A percentile compares a stretch with the other conserved stretches of the same genome.
These are phyloP conservation scores for Euura lappo DNA, from an alignment of 1,140 invertebrate genomes.

Conservation along the genomic window DNA sequence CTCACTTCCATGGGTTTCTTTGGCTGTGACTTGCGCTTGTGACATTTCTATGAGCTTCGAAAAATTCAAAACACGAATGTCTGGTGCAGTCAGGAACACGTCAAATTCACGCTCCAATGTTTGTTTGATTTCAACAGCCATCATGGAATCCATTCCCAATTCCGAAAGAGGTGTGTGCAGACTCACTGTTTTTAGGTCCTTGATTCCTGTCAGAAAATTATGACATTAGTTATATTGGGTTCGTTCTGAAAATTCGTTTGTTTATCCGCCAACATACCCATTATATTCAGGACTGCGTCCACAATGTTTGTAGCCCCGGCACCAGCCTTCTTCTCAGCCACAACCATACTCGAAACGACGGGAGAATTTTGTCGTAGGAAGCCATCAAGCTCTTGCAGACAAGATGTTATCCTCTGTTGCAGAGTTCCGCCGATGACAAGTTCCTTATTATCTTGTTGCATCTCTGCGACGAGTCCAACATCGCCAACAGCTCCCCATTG, in stretches of 20 bases:
- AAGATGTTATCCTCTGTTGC: conserved; percentile 83
- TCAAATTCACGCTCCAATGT: conserved; percentile 84
- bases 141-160: conserved; percentile 75
- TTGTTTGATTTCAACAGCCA: conserved; percentile 82
- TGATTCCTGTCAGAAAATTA: conserved; percentile 39
- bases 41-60: background rate
- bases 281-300: conserved; percentile 69
- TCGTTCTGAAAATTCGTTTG: background rate
- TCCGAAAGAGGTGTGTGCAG: conserved; percentile 77
- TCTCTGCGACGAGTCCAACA: conserved; percentile 77
- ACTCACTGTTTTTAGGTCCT: conserved; percentile 67
- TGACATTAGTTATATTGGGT: too few relatives aligned
- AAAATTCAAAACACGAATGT: conserved; percentile 67
- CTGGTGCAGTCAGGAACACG: conserved; percentile 77
- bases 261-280: conserved; percentile 55
- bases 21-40: too few relatives aligned
- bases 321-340: conserved; percentile 72
- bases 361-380: conserved; percentile 71
- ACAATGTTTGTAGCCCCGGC: conserved; percentile 68
- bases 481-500: conserved; percentile 78
- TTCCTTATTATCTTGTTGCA: conserved; percentile 81
- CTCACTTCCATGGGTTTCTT: too few relatives aligned
- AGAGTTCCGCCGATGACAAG: conserved; percentile 80
- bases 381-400: conserved; percentile 71
- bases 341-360: conserved; percentile 80